Conservation (phyloP, 2,797 vertebrate species). For the Sebastes matsubarae region DNA sequence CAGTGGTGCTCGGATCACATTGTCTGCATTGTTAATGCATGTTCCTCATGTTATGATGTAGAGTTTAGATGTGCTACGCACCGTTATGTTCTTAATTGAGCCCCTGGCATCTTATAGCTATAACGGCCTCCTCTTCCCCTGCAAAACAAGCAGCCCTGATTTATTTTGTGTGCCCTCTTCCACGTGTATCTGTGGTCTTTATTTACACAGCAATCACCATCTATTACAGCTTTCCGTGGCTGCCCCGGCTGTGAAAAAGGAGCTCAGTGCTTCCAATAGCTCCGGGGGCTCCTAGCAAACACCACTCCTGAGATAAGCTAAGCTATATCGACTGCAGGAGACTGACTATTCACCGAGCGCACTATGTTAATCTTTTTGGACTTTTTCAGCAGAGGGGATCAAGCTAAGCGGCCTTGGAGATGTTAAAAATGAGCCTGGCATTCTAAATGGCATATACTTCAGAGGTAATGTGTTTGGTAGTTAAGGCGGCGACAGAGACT, state of each 20-base stretch:
- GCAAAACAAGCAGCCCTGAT: constrained; percentile 6
- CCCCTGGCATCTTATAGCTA: background rate
- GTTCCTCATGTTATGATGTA: background rate
- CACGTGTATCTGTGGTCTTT: constrained; percentile 15
- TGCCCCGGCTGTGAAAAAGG: constrained; percentile 27
- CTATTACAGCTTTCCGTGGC: constrained; percentile 21
- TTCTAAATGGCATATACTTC: constrained; percentile 69
- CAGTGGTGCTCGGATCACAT: background rate
- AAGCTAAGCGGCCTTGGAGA: constrained; percentile 54
- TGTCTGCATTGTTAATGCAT: constrained; percentile 4
- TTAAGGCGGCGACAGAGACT: constrained; percentile 76
- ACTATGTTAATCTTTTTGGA: constrained; percentile 58
- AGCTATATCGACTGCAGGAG: constrained; percentile 57
- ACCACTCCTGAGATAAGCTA: constrained; percentile 60
- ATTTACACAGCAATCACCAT: constrained; percentile 51
- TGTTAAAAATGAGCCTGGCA: constrained; percentile 65
- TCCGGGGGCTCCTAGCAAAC: constrained; percentile 36
- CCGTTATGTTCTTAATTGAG: constrained; percentile 8
- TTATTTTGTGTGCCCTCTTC: constrained; percentile 4
- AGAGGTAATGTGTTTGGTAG: constrained; percentile 79
- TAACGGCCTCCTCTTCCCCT: background rate
- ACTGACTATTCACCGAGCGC: constrained; percentile 34
- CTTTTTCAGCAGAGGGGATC: constrained; percentile 51
- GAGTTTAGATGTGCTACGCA: background rate
- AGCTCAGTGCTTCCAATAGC: constrained; percentile 34